Base-by-base conservation (phyloP, 2,888 invertebrate species). In the Troides helena region DNA sequence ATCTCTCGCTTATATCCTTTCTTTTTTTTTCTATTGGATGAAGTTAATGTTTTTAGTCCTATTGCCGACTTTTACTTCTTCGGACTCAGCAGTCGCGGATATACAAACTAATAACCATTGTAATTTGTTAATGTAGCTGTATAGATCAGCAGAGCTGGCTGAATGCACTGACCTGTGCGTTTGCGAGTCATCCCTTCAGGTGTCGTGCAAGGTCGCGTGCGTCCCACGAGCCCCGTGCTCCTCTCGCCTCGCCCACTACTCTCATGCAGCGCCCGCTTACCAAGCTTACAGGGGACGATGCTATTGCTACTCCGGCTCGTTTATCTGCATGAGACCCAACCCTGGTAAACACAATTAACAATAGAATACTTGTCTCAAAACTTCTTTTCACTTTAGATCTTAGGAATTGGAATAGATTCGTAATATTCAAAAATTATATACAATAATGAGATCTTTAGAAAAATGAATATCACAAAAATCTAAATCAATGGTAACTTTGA, bases 101-200 rank as follows among this genome's bases (percentile, higher is more conserved):
- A 7, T 10, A 39, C 39, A 8, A 39, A 39, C 39, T 39, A 10
- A 39, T 39, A 39, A 39, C 10, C 39, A 53, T 53, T 17, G 17
- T 53, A n/a, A 53, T 53, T 17, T 53, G 1, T 53, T 74, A 71
- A 89, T 92, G 53, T 91, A 97, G 96, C 93, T 97, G 69, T 96
- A 96, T 87, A 95, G 96, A 46, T 96, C 97, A 80, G 97, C 97
- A 76, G 97, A 97, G 81, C 95, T 97, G 46, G 91, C 91, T 0
- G 97, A 97, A 82, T 98, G 98, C 88, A 98, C 98, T 58, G 98
- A 98, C 89, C 94, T 98, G 70, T 98, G 98, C 88, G 95, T 96
- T 78, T 98, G 98, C 84, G 96, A 96, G 81, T 94, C 95, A 71
- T 95, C 96, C 0, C 90, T 95, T 63, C 95, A 96, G 77, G 94